Conservation (phyloP, 2,113 vertebrate genomes). For the Fulmarus glacialis region DNA sequence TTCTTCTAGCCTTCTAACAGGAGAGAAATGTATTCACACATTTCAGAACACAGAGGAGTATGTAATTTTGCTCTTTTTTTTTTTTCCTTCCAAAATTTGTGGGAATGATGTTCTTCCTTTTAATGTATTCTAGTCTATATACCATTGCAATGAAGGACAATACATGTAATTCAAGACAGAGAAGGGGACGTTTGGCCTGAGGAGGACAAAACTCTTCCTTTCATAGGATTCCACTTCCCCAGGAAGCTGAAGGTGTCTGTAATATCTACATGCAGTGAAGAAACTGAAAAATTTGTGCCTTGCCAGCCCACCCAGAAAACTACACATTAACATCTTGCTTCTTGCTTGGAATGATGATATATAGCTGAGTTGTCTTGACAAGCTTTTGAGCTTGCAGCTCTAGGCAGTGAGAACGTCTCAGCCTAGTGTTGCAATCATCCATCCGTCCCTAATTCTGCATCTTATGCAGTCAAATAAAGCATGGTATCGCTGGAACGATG, state of each 20-base stretch:
- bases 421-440: not conserved
- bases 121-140: not conserved
- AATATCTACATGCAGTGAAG: not conserved
- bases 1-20: not conserved
- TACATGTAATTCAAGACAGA: not conserved
- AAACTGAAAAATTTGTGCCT: not conserved
- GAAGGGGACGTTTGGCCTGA: not conserved
- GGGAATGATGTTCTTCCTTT: not conserved
- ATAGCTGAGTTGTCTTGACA: constrained; percentile 19
- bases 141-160: not conserved
- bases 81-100: not conserved
- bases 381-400: constrained; percentile 13
- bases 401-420: constrained; percentile 1
- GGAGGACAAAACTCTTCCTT: not conserved
- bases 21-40: not conserved
- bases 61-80: not conserved
- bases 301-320: constrained; percentile 16
- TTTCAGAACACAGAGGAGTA: not conserved
- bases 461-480: not conserved
- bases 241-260: not conserved
- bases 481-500: not conserved
- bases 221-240: not conserved
- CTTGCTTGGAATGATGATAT: not conserved
- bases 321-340: not conserved
- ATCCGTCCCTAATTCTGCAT: not conserved